Percentiles rank a stretch among this genome's conserved stretches.
Conservation (phyloP, 2,113 vertebrate species). For the Danionella cerebrum region DNA sequence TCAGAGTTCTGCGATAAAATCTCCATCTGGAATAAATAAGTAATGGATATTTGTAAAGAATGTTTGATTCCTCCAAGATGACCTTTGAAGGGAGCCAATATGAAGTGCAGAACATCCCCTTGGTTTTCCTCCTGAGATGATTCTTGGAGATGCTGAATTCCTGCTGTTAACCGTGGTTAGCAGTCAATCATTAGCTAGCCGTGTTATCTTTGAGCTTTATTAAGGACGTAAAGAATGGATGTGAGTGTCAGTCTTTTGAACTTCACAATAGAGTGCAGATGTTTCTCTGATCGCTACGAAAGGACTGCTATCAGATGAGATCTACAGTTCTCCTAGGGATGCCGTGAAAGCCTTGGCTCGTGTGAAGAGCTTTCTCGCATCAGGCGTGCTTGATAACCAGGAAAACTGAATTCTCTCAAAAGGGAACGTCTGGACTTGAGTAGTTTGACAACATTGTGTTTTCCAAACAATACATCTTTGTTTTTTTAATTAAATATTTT, state of each 20-base stretch:
- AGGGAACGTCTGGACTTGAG: constrained; percentile 9
- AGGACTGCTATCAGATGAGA: constrained; percentile 25
- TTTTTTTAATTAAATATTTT: constrained; percentile 21
- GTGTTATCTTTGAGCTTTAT: constrained; percentile 29
- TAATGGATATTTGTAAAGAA: constrained; percentile 44
- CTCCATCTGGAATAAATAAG: constrained; percentile 36
- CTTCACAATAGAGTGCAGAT: constrained; percentile 29
- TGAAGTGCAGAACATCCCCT: neutral
- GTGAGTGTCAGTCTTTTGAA: constrained; percentile 33
- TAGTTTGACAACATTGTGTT: constrained; percentile 23
- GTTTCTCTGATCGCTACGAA: constrained; percentile 18
- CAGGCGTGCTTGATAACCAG: constrained; percentile 31
- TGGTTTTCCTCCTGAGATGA: neutral
- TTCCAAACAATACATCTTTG: constrained; percentile 26
- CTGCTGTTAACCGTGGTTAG: constrained; percentile 3
- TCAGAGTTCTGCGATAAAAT: constrained; percentile 39
- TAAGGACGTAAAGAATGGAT: constrained; percentile 22
- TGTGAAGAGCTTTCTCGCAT: constrained; percentile 4
- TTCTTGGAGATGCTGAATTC: constrained; percentile 5
- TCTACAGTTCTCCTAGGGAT: constrained; percentile 28
- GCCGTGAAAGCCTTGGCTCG: constrained; percentile 31
- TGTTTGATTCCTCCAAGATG: constrained; percentile 43
- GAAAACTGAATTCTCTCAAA: constrained; percentile 48
- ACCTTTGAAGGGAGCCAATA: constrained; percentile 29
- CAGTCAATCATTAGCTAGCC: constrained; percentile 29